These are phyloP conservation scores for Ageneiosus marmoratus DNA, from an alignment of 2,113 vertebrate genomes.

Conservation along the genomic window DNA sequence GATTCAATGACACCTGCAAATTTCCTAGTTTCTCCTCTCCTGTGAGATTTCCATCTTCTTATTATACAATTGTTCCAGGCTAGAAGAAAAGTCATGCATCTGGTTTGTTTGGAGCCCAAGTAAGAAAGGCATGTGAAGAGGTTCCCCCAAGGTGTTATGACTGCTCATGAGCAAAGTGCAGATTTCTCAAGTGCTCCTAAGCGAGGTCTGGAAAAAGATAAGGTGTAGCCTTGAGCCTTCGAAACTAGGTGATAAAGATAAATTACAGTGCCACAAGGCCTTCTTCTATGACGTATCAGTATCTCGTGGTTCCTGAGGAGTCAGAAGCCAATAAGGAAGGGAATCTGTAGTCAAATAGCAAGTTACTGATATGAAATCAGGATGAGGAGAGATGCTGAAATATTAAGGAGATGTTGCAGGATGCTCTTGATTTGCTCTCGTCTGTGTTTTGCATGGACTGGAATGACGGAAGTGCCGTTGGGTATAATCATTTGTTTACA, in stretches of 20 bases:
- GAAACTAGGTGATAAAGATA: slow-evolving; percentile 6
- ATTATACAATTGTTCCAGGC: slow-evolving; percentile 2
- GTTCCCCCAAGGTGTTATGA: not conserved
- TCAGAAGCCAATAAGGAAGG: not conserved
- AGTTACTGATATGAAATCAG: slow-evolving; percentile 5
- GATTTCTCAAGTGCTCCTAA: not conserved
- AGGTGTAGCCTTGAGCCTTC: slow-evolving; percentile 15
- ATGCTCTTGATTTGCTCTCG: not conserved
- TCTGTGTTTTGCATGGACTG: not conserved
- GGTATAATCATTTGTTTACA: not conserved
- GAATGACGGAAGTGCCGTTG: not conserved
- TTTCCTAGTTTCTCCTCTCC: slow-evolving; percentile 38
- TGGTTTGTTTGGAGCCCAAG: slow-evolving; percentile 7
- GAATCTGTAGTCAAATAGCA: not conserved
- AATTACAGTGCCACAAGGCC: not conserved
- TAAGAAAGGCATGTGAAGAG: no score
- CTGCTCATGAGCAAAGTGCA: not conserved
- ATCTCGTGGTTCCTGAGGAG: not conserved
- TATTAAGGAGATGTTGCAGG: not conserved
- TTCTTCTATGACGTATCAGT: not conserved
- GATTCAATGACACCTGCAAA: slow-evolving; percentile 48
- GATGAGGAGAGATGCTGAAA: not conserved
- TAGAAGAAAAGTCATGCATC: not conserved
- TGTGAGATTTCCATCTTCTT: slow-evolving; percentile 1
- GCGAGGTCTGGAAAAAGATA: slow-evolving; percentile 14